Base-by-base conservation (phyloP, 2,888 invertebrate species). In the Hoplodrina blanda region DNA sequence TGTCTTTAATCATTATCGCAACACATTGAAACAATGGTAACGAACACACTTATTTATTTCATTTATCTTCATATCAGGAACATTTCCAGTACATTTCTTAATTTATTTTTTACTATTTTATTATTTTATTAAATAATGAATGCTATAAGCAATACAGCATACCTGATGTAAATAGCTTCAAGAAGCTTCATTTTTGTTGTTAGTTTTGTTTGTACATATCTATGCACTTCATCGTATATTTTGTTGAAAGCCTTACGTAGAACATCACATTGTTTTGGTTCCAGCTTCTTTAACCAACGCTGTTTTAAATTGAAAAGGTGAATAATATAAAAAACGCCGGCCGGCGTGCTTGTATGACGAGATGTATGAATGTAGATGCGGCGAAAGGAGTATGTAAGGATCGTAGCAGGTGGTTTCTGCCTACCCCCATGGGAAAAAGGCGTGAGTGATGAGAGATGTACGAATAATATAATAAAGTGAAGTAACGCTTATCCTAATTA, bases 91-190 rank as follows among this genome's bases (percentile, higher is more conserved):
- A 25, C 25, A 25, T 25, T 25, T 25, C 1, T 25, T 25, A 25
- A 25, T 25, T 25, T n/a, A n/a, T n/a, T n/a, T n/a, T n/a, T n/a
- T n/a, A n/a, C n/a, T n/a, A n/a, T n/a, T 25, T 25, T 25, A 25
- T 25, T 25, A n/a, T n/a, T n/a, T n/a, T n/a, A n/a, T n/a, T n/a
- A n/a, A n/a, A n/a, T n/a, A n/a, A n/a, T n/a, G n/a, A n/a, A n/a
- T n/a, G 19, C 20, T 13, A 6, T 53, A 20, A 20, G 11, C 55
- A n/a, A 50, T 10, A 20, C 11, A 4, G n/a, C 25, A n/a, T 50
- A 94, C 96, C 95, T 95, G 66, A 98, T 97, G 83, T 98, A 98
- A 85, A 98, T 96, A 63, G 98, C 98, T 93, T 98, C 98, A 15
- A 98, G 93, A 15, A 98, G 94, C 62, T 94, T 94, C 98, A 99